Evolutionary conservation across 2,113 vertebrate genomes (phyloP).

Genomic region (Vulpes ferrilata): DNA sequence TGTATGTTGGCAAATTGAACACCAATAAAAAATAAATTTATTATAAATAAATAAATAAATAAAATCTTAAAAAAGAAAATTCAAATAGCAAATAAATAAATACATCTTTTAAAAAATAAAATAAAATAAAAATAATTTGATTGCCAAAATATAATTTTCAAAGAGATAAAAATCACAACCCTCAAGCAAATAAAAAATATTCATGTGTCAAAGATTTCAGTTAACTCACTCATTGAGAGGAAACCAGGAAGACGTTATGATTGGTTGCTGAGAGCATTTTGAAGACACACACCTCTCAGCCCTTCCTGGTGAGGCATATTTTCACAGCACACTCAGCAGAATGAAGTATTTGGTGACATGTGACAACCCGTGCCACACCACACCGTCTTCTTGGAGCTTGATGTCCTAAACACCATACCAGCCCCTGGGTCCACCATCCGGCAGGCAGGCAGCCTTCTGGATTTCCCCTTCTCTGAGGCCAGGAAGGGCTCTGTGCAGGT

Average conservation of each 20-base stretch:
- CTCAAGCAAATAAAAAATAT: background rate
- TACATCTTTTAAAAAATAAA: too few species aligned
- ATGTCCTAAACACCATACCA: background rate
- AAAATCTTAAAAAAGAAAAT: too few species aligned
- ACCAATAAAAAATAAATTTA: too few species aligned
- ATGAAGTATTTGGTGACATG: accelerated
- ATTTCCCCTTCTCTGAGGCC: background rate
- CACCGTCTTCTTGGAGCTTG: background rate
- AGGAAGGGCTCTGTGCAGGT: background rate
- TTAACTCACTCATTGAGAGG: too few species aligned
- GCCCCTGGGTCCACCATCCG: too few species aligned
- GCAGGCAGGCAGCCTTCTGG: background rate
- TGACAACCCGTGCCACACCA: too few species aligned
- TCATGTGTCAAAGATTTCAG: background rate
- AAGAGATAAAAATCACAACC: background rate
- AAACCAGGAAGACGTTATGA: background rate
- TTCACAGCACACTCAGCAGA: background rate
- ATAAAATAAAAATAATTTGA: background rate
- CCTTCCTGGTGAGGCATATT: background rate
- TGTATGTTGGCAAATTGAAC: too few species aligned
- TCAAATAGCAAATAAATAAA: too few species aligned
- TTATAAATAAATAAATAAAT: too few species aligned
- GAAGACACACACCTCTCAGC: background rate
- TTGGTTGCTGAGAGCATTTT: background rate
- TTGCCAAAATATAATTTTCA: background rate